Evolutionary conservation across 1,140 invertebrate species (phyloP).

Genomic region (Nephila pilipes): DNA sequence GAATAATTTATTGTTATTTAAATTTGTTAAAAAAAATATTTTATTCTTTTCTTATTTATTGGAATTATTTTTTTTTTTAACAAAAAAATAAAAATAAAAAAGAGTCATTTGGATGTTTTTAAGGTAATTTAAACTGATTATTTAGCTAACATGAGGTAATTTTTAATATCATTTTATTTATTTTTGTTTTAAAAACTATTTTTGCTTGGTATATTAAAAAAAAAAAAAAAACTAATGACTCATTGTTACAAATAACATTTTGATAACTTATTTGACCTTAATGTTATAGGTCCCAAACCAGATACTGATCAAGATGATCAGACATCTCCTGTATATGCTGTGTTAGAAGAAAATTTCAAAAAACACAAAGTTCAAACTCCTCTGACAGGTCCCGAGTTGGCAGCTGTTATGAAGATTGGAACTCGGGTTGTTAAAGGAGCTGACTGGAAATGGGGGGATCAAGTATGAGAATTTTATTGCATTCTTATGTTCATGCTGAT

Average conservation of each 20-base stretch:
- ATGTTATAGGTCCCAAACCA: constrained; percentile 80
- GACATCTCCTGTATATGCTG: constrained; percentile 79
- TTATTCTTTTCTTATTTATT: too few species aligned
- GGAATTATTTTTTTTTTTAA: too few species aligned
- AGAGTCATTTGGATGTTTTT: too few species aligned
- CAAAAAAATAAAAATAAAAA: too few species aligned
- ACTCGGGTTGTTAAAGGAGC: constrained; percentile 93
- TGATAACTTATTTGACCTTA: too few species aligned
- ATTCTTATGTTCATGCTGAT: not conserved
- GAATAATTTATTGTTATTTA: too few species aligned
- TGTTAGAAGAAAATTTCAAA: constrained; percentile 81
- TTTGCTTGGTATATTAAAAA: not conserved
- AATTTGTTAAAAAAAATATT: too few species aligned
- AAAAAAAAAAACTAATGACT: not conserved
- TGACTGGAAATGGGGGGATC: constrained; percentile 98
- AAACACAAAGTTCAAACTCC: constrained; percentile 80
- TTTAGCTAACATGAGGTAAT: too few species aligned
- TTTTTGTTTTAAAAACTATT: too few species aligned
- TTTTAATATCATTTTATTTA: too few species aligned
- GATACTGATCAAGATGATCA: constrained; percentile 79
- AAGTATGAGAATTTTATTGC: constrained; percentile 82
- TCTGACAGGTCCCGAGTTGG: constrained; percentile 90
- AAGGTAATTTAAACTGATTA: too few species aligned
- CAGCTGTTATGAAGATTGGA: constrained; percentile 94
- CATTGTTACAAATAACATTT: too few species aligned